Evolutionary conservation across 2,113 vertebrate genomes (phyloP).

Genomic region (Siphamia tubifer): DNA sequence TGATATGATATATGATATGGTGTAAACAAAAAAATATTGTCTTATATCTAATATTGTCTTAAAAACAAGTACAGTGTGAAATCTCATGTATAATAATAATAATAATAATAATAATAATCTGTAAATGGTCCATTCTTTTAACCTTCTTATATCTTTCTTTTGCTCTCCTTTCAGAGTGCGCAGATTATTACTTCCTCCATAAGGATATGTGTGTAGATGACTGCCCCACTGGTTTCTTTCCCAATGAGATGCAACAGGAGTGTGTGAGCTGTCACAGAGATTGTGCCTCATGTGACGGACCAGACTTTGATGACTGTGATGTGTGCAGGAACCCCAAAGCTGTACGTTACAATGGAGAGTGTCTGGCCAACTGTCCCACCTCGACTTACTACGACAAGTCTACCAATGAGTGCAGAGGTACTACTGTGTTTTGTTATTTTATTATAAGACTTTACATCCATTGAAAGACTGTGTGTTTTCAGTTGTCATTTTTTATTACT

Average conservation of each 20-base stretch:
- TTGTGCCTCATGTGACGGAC: constrained; percentile 85
- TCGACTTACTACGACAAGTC: constrained; percentile 78
- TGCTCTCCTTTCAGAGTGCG: constrained; percentile 78
- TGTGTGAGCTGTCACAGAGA: constrained; percentile 83
- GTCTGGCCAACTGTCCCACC: constrained; percentile 80
- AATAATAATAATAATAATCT: no score
- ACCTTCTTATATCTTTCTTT: background rate
- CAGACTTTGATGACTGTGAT: constrained; percentile 81
- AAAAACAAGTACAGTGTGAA: no score
- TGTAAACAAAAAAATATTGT: no score
- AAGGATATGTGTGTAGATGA: constrained; percentile 78
- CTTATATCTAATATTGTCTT: no score
- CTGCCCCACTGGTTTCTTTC: constrained; percentile 84
- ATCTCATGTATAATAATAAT: no score
- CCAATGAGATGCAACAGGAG: constrained; percentile 53
- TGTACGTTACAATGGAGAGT: constrained; percentile 78
- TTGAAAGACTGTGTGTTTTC: no score
- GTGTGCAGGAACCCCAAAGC: constrained; percentile 62
- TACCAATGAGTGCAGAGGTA: constrained; percentile 84
- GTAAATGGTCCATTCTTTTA: no score
- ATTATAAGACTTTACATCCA: no score
- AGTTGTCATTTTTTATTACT: no score
- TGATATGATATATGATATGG: no score
- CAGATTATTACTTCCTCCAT: constrained; percentile 78
- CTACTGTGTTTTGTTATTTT: no score